phyloP scores from a whole-genome alignment of 2,888 invertebrate genomes.

The Hololepta plana region DNA sequence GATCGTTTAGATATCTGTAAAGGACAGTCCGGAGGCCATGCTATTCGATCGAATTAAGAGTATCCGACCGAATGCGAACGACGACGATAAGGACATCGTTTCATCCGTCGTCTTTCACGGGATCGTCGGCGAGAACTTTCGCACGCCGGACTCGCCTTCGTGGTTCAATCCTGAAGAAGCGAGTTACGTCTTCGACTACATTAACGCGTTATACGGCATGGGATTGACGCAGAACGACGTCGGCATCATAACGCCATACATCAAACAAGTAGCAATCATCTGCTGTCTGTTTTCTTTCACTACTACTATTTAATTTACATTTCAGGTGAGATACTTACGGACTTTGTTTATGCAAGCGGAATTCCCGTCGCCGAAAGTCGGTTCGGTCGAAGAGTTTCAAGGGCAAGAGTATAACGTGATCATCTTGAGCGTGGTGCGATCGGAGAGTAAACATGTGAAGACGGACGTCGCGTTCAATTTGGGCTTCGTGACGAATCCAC shows the following conservation, averaged over 20 bases:
- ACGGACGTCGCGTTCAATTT: constrained; percentile 35
- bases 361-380: constrained; percentile 45
- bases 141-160: constrained; percentile 64
- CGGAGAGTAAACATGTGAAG: constrained; percentile 24
- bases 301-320: constrained; percentile 12
- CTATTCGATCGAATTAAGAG: constrained; percentile 22
- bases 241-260: constrained; percentile 84
- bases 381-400: constrained; percentile 75
- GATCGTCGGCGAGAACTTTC: constrained; percentile 46
- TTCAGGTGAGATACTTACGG: constrained; percentile 43
- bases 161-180: constrained; percentile 84
- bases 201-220: constrained; percentile 44
- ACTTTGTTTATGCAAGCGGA: constrained; percentile 31
- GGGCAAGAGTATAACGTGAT: constrained; percentile 62
- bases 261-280: constrained; percentile 57
- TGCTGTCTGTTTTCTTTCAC: neutral
- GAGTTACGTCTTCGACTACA: constrained; percentile 39
- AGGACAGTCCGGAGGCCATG: constrained; percentile 27
- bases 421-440: constrained; percentile 52
- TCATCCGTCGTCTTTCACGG: constrained; percentile 53
- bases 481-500: constrained; percentile 56
- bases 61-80: no score
- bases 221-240: constrained; percentile 50
- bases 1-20: constrained; percentile 19
- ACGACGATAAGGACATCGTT: constrained; percentile 18